These are phyloP conservation scores for Stenotaenia linearis DNA, from an alignment of 2,888 invertebrate species.

Conservation along the genomic window DNA sequence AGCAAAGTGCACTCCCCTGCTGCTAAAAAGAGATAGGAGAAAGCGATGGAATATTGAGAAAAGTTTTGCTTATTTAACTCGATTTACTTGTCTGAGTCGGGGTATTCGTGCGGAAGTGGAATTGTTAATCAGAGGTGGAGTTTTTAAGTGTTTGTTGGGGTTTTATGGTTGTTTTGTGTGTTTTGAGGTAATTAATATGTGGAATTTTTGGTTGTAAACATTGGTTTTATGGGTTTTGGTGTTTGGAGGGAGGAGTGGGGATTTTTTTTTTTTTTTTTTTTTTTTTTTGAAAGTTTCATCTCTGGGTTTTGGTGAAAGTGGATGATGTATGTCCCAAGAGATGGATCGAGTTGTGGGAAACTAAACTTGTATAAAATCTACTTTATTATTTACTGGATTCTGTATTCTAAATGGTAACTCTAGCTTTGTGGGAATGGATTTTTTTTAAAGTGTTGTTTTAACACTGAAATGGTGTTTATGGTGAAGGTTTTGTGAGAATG, in stretches of 20 bases:
- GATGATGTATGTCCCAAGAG: neutral
- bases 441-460: too few relatives aligned
- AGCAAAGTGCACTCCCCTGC: slow-evolving; percentile 4
- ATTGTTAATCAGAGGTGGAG: neutral
- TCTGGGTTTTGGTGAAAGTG: neutral
- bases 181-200: too few relatives aligned
- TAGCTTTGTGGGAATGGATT: too few relatives aligned
- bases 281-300: too few relatives aligned
- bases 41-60: neutral
- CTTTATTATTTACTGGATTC: neutral
- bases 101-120: neutral
- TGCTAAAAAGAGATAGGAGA: neutral
- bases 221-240: too few relatives aligned
- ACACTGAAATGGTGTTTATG: too few relatives aligned
- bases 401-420: neutral
- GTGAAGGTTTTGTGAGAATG: too few relatives aligned
- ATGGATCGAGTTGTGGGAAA: neutral
- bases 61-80: neutral
- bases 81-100: neutral
- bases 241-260: neutral
- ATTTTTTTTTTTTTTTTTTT: neutral
- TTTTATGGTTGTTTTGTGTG: too few relatives aligned
- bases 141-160: too few relatives aligned
- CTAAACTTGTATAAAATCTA: neutral
- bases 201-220: too few relatives aligned